Base-by-base conservation (phyloP, 2,888 invertebrate genomes). In the Lathronympha strigana region DNA sequence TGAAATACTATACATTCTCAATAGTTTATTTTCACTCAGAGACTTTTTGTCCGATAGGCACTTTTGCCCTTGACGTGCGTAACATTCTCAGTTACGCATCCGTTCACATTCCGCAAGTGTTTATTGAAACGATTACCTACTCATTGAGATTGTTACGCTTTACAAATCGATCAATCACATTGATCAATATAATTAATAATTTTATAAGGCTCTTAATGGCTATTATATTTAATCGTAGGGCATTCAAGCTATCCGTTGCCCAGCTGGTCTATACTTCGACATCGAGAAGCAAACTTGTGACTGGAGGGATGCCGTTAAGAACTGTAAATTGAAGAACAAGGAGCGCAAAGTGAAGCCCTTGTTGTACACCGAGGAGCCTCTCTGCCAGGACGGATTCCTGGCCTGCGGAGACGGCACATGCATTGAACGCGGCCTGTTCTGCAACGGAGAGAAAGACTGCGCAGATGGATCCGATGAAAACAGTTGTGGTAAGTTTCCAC, bases 251-350 rank as follows among this genome's bases (percentile, higher is more conserved):
- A 97, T 98, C 80, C 95, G 97, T 86, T 98, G 98, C 83, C 98
- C 98, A 45, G 97, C 98, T 63, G 97, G 98, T 88, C 92, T 98
- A 75, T 97, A 94, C 90, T 98, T 98, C 90, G 98, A 98, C 86
- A 97, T 98, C 80, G 98, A 98, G 84, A 97, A 97, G 86, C 98
- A 98, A 89, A 98, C 98, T 2, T 98, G 98, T 81, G 97, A 98
- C 84, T 98, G 98, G 98, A 98, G 97, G 85, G 97, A 95, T 71
- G 94, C 97, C 2, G 98, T 98, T n/a, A 97, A 97, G 86, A 98
- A 97, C 88, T 98, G 98, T 92, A 97, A 97, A 81, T 83, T 95
- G 76, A 97, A 97, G 93, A 96, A 95, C 88, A 97, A 97, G 85
- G 97, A 97, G 83, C 95, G 96, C 71, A 97, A 97, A 86, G 93